Evolutionary conservation across 2,797 vertebrate species (phyloP).

Genomic region (Trachurus trachurus): DNA sequence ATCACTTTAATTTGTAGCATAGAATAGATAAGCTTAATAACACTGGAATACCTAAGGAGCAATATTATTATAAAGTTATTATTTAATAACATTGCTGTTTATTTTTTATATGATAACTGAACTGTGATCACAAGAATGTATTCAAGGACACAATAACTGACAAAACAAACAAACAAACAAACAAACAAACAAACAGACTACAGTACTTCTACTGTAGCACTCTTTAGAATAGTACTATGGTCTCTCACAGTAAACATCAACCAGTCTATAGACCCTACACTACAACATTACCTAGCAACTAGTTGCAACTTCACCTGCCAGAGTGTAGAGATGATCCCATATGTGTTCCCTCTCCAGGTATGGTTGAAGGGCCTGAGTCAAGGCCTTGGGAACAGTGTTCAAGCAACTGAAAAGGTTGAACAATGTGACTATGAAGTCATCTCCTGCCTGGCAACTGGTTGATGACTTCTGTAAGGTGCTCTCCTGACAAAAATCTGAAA

Average conservation of each 20-base stretch:
- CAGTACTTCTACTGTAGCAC: too few species aligned
- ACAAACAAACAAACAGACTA: neutral
- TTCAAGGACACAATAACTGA: neutral
- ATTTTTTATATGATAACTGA: neutral
- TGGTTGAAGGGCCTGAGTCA: conserved; percentile 88
- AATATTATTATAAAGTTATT: neutral
- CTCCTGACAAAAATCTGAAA: conserved; percentile 79
- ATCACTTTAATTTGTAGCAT: neutral
- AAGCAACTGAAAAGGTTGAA: conserved; percentile 89
- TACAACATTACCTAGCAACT: conserved; percentile 20
- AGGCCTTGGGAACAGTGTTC: conserved; percentile 88
- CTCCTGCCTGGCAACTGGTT: conserved; percentile 70
- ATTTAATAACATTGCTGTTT: too few species aligned
- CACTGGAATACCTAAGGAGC: neutral
- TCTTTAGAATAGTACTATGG: neutral
- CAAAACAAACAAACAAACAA: neutral
- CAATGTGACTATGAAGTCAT: conserved; percentile 85
- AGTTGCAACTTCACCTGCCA: conserved; percentile 88
- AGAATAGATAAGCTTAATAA: neutral
- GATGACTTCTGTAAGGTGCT: conserved; percentile 54
- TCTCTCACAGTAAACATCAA: neutral
- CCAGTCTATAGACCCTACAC: neutral
- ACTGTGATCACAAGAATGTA: neutral
- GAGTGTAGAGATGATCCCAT: conserved; percentile 90
- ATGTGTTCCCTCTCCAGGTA: conserved; percentile 90